A percentile compares a stretch with the other conserved stretches of the same genome.
phyloP scores from a whole-genome alignment of 2,113 vertebrate genomes.

The Colistium nudipinnis region DNA sequence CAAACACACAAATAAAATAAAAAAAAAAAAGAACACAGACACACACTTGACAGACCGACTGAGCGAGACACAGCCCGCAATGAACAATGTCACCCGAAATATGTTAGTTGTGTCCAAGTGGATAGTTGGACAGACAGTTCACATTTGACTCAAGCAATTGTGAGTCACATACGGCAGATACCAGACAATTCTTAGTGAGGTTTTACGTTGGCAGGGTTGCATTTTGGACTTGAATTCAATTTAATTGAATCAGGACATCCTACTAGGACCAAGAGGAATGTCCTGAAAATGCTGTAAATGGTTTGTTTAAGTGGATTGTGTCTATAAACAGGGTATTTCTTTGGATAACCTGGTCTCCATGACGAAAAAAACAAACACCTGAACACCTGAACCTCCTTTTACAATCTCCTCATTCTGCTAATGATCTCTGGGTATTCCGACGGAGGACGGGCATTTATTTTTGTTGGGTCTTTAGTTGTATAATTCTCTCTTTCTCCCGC shows the following conservation, averaged over 20 bases:
- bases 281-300: background rate
- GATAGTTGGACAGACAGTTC: too few relatives aligned
- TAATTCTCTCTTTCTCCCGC: conserved; percentile 20
- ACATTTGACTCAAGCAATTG: too few relatives aligned
- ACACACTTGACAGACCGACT: conserved; percentile 12
- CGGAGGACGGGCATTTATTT: conserved; percentile 29
- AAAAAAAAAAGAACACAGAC: conserved; percentile 13
- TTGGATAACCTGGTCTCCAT: background rate
- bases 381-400: conserved; percentile 42
- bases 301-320: fast-evolving
- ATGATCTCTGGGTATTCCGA: conserved; percentile 40
- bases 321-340: conserved; percentile 15
- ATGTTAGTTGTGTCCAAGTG: conserved; percentile 2
- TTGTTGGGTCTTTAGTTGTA: conserved; percentile 59
- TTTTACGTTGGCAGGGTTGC: too few relatives aligned
- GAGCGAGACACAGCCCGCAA: conserved; percentile 18
- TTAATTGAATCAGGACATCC: too few relatives aligned
- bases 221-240: too few relatives aligned
- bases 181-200: too few relatives aligned
- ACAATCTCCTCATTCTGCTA: conserved; percentile 18
- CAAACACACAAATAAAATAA: conserved; percentile 27
- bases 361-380: too few relatives aligned
- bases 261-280: too few relatives aligned
- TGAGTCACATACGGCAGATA: background rate
- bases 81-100: conserved; percentile 17